Evolutionary conservation across 2,888 invertebrate species (phyloP).

Genomic region (Drosophila ochracea): DNA sequence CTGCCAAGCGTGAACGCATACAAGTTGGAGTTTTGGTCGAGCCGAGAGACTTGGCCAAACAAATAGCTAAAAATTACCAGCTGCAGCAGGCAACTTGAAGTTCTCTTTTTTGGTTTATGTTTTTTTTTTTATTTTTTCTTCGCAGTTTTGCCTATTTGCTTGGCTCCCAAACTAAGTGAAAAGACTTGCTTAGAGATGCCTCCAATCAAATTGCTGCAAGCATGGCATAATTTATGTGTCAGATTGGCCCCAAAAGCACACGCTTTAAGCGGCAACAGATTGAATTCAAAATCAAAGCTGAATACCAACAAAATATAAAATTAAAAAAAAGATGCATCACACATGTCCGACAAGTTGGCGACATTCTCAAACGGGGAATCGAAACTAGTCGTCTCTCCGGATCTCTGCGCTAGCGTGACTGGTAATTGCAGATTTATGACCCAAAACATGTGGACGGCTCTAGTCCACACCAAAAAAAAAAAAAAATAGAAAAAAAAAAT

Average conservation of each 20-base stretch:
- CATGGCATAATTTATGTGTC: conserved; percentile 71
- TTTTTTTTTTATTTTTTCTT: neutral
- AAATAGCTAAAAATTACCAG: conserved; percentile 41
- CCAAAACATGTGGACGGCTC: conserved; percentile 69
- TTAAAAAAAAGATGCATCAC: conserved; percentile 38
- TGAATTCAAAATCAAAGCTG: conserved; percentile 33
- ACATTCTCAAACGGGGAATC: conserved; percentile 4
- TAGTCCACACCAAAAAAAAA: conserved; percentile 17
- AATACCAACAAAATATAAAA: neutral
- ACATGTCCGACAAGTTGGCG: conserved; percentile 43
- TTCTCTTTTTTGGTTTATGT: conserved; percentile 15
- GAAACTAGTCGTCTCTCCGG: neutral
- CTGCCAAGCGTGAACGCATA: conserved; percentile 80
- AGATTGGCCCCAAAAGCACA: conserved; percentile 31
- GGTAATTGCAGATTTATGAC: conserved; percentile 73
- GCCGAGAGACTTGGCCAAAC: conserved; percentile 49
- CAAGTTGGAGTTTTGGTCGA: conserved; percentile 67
- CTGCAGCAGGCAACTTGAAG: conserved; percentile 36
- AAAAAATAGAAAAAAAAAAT: neutral
- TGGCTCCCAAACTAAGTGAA: conserved; percentile 33
- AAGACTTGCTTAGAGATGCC: conserved; percentile 36
- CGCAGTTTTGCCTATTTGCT: conserved; percentile 42
- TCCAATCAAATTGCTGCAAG: conserved; percentile 70
- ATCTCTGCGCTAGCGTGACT: conserved; percentile 49
- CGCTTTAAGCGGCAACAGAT: conserved; percentile 59